Conservation (phyloP, 2,888 invertebrate species). For the Caenorhabditis drosophilae region DNA sequence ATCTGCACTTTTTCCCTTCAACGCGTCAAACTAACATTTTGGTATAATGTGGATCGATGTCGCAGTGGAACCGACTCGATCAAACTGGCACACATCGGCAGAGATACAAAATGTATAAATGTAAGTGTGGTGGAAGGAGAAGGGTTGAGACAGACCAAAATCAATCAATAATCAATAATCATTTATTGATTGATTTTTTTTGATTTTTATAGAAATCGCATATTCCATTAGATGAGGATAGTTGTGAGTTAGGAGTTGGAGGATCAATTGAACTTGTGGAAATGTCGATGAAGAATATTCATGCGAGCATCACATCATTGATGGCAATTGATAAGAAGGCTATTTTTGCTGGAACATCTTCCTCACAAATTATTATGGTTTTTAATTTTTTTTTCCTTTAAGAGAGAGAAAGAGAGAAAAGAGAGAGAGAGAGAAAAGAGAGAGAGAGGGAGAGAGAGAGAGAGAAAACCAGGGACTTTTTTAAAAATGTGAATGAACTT, state of each 20-base stretch:
- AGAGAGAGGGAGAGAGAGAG: no score
- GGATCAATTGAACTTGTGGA: constrained; percentile 63
- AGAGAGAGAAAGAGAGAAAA: constrained; percentile 2
- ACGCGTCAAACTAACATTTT: constrained; percentile 68
- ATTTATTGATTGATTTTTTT: neutral
- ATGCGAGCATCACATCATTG: constrained; percentile 22
- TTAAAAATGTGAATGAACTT: no score
- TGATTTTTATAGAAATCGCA: constrained; percentile 61
- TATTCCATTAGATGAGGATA: constrained; percentile 63
- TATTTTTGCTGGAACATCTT: constrained; percentile 27
- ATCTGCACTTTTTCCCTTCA: constrained; percentile 71
- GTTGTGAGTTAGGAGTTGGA: constrained; percentile 66
- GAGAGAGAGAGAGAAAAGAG: constrained; percentile 12
- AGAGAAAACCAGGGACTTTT: no score
- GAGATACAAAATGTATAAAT: constrained; percentile 66
- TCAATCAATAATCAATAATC: neutral
- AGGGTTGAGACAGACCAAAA: no score
- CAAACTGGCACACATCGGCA: constrained; percentile 70
- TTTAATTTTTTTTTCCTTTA: neutral
- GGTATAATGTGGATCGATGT: constrained; percentile 71
- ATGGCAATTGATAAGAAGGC: constrained; percentile 26
- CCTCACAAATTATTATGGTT: constrained; percentile 38
- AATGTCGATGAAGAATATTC: constrained; percentile 30
- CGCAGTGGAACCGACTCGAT: constrained; percentile 70
- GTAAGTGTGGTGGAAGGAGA: no score